Evolutionary conservation across 92 coral and sea anemone genomes (phyloP).

Genomic region (Parazoanthus atlanticus): DNA sequence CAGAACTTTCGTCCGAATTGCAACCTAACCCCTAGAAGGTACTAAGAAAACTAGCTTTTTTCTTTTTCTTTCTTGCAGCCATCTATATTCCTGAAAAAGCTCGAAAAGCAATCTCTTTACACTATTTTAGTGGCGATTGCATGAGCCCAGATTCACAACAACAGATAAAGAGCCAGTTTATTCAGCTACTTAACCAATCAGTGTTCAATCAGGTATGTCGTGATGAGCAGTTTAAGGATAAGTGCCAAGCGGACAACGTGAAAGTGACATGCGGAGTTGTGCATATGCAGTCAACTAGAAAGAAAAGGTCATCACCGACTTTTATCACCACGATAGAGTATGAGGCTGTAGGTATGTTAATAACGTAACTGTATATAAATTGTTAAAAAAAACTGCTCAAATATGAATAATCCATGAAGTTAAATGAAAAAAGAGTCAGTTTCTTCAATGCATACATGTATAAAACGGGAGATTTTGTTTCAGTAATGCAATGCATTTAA

Average conservation of each 20-base stretch:
- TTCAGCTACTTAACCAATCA: conserved; percentile 52
- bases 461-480: no score
- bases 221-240: conserved; percentile 45
- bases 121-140: conserved; percentile 65
- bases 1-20: no score
- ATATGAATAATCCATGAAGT: no score
- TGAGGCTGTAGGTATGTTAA: neutral
- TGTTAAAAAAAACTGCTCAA: neutral
- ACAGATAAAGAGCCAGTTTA: conserved; percentile 60
- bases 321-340: neutral
- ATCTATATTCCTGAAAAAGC: conserved; percentile 19
- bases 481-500: no score
- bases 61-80: conserved; percentile 12
- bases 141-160: conserved; percentile 45
- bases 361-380: neutral
- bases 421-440: no score
- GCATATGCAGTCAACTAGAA: neutral
- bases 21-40: no score
- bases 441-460: no score
- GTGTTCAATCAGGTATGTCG: conserved; percentile 20
- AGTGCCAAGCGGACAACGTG: conserved; percentile 60
- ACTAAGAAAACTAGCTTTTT: no score
- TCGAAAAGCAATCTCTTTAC: conserved; percentile 49
- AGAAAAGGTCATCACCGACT: neutral
- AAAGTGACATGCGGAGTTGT: conserved; percentile 54